Evolutionary conservation across 2,797 vertebrate genomes (phyloP).

Genomic region (Hirundo rustica): DNA sequence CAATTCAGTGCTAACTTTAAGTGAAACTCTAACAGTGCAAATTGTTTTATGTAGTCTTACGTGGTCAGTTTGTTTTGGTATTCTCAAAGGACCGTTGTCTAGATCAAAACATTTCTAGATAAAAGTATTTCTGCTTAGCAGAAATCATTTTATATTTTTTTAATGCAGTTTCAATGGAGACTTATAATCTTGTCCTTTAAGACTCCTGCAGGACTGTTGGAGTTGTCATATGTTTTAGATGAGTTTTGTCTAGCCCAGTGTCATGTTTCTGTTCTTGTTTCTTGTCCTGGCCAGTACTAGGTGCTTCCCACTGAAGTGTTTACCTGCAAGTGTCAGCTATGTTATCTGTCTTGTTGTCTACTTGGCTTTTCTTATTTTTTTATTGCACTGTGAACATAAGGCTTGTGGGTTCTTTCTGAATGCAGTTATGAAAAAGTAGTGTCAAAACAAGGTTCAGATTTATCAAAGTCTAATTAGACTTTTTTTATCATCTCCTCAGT

Average conservation of each 20-base stretch:
- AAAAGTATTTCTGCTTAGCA: not conserved
- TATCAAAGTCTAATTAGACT: not conserved
- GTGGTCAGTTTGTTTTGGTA: not conserved
- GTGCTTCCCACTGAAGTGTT: not conserved
- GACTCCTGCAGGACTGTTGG: not conserved
- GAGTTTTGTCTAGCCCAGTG: not conserved
- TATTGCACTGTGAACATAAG: not conserved
- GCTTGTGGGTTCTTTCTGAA: not conserved
- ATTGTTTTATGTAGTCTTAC: not conserved
- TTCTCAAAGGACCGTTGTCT: not conserved
- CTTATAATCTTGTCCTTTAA: not conserved
- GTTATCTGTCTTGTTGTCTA: not conserved
- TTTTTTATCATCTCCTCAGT: not conserved
- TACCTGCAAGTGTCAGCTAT: not conserved
- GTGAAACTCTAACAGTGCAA: not conserved
- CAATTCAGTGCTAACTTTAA: not conserved
- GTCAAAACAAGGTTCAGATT: not conserved
- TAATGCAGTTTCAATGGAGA: not conserved
- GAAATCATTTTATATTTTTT: not conserved
- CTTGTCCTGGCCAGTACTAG: not conserved
- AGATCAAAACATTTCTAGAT: not conserved
- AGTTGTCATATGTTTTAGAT: not conserved
- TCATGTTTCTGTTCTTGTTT: not conserved
- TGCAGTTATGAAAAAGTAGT: not conserved
- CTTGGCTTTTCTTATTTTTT: not conserved